phyloP scores from a whole-genome alignment of 2,888 invertebrate species.

The Macrophya alboannulata region DNA sequence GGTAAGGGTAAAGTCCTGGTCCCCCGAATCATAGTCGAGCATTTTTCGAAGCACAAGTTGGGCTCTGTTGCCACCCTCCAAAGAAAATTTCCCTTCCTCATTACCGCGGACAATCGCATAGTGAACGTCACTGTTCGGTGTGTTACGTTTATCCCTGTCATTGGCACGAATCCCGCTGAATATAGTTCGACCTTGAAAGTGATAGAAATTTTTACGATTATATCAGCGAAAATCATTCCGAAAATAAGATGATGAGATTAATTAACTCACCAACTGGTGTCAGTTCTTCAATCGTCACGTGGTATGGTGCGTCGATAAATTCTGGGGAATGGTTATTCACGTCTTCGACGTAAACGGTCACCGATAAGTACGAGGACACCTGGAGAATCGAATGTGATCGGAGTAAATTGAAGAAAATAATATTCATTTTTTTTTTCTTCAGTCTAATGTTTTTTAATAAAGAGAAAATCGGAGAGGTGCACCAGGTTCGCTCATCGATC shows the following conservation, averaged over 20 bases:
- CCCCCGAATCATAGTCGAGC: slow-evolving; percentile 91
- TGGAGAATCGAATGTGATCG: slow-evolving; percentile 77
- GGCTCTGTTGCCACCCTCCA: slow-evolving; percentile 91
- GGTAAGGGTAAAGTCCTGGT: slow-evolving; percentile 88
- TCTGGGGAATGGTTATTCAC: slow-evolving; percentile 92
- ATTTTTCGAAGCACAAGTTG: slow-evolving; percentile 87
- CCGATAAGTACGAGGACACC: slow-evolving; percentile 92
- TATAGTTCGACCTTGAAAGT: slow-evolving; percentile 87
- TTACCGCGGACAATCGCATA: slow-evolving; percentile 89
- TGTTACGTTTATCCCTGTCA: slow-evolving; percentile 93
- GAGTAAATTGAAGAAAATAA: slow-evolving; percentile 53
- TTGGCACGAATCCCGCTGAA: slow-evolving; percentile 91
- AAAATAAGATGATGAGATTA: background rate
- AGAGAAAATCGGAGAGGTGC: background rate
- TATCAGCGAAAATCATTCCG: background rate
- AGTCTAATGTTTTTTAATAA: slow-evolving; percentile 38
- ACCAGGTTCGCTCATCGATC: background rate
- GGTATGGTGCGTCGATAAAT: slow-evolving; percentile 90
- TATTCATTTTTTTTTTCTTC: background rate
- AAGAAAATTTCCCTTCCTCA: slow-evolving; percentile 87
- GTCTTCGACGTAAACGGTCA: slow-evolving; percentile 94
- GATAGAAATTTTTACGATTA: slow-evolving; percentile 62
- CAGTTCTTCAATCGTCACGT: slow-evolving; percentile 90
- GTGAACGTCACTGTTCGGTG: slow-evolving; percentile 93
- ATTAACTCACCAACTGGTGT: slow-evolving; percentile 87